Percentiles rank a stretch among this genome's conserved stretches.
Conservation (phyloP, 2,113 vertebrate genomes). For the Arizona elegans region DNA sequence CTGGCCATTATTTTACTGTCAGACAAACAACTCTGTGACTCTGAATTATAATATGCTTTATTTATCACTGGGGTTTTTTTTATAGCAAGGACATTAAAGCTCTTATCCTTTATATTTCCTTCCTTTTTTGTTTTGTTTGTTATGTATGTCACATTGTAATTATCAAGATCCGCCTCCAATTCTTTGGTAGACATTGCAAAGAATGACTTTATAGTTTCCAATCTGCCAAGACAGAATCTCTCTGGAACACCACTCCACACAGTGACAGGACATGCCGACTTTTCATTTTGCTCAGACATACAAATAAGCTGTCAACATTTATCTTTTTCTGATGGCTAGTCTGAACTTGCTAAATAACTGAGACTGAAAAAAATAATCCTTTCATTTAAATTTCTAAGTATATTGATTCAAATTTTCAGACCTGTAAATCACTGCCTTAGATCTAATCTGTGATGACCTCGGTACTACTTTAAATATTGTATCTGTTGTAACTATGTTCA, state of each 20-base stretch:
- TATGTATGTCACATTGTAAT: slow-evolving; percentile 52
- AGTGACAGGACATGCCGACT: not conserved
- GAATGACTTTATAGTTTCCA: slow-evolving; percentile 38
- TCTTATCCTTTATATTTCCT: slow-evolving; percentile 57
- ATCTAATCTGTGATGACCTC: not conserved
- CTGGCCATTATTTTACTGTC: slow-evolving; percentile 64
- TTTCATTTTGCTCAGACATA: slow-evolving; percentile 10
- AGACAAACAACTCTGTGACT: slow-evolving; percentile 56
- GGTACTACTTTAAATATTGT: not conserved
- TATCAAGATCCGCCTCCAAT: not conserved
- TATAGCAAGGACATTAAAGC: slow-evolving; percentile 28
- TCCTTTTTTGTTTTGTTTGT: slow-evolving; percentile 50
- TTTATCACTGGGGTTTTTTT: slow-evolving; percentile 37
- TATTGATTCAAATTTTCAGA: not conserved
- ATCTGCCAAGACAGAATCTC: slow-evolving; percentile 27
- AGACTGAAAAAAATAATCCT: not conserved
- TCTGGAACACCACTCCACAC: slow-evolving; percentile 9
- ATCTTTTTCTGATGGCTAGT: not conserved
- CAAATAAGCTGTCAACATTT: not conserved
- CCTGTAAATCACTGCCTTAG: no score
- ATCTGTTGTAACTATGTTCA: not conserved
- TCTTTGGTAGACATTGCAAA: slow-evolving; percentile 40
- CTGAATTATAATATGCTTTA: slow-evolving; percentile 51
- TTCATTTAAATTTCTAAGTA: not conserved
- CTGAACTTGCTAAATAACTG: not conserved